Percentiles rank a stretch among this genome's conserved stretches.
phyloP scores from a whole-genome alignment of 2,888 invertebrate species.

The Caenorhabditis sp. region DNA sequence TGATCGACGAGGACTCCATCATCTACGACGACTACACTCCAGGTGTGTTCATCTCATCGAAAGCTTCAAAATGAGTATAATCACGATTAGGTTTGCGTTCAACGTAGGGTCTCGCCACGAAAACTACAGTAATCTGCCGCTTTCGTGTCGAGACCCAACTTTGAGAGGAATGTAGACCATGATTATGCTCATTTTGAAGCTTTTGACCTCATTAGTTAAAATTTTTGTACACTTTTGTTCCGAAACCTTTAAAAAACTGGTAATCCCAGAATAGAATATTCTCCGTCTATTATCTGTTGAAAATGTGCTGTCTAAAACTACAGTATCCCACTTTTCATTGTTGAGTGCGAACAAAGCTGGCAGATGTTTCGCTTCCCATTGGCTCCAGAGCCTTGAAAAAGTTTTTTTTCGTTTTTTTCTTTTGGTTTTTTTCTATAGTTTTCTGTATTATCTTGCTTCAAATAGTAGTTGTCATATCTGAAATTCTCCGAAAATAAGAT shows the following conservation, averaged over 20 bases:
- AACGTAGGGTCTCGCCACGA: slow-evolving; percentile 5
- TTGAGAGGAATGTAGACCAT: not conserved
- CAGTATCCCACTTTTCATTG: not conserved
- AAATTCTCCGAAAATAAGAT: not conserved
- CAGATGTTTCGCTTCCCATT: not conserved
- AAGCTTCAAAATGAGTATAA: not conserved
- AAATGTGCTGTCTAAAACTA: not conserved
- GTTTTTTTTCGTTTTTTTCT: not conserved
- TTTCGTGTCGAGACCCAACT: not conserved
- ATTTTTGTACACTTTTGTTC: no score
- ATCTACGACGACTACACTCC: slow-evolving; percentile 60
- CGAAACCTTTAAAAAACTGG: no score
- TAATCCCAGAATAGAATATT: no score
- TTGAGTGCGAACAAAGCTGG: not conserved
- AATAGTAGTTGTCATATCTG: no score
- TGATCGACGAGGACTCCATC: slow-evolving; percentile 44
- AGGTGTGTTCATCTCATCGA: slow-evolving; percentile 6
- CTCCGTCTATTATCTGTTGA: no score
- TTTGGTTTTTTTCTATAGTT: not conserved
- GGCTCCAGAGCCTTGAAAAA: not conserved
- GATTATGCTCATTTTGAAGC: no score
- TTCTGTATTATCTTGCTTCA: not conserved
- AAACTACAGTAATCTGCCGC: not conserved
- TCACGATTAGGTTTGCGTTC: not conserved
- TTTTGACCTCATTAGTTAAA: no score